Conservation (phyloP, 2,888 invertebrate genomes). For the Tetrapedia diversipes region DNA sequence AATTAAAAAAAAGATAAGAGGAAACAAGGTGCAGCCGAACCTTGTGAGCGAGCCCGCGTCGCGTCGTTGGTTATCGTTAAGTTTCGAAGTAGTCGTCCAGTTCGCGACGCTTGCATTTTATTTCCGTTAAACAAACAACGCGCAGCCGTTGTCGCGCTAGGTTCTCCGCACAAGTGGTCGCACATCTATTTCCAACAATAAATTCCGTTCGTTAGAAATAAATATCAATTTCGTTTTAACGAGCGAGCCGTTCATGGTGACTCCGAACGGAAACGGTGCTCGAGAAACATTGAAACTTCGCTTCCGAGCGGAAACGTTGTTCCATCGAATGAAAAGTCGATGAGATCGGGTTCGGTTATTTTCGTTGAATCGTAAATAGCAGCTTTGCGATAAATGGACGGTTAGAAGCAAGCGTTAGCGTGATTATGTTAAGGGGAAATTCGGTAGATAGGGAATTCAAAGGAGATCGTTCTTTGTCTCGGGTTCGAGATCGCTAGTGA, state of each 20-base stretch:
- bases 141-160: not conserved
- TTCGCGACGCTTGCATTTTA: not conserved
- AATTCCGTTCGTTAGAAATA: constrained; percentile 5
- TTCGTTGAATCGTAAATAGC: not conserved
- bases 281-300: not conserved
- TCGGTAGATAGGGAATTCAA: no score
- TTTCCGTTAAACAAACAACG: not conserved
- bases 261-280: not conserved
- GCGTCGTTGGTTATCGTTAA: not conserved
- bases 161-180: no score
- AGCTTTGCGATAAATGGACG: not conserved
- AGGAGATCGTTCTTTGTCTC: no score
- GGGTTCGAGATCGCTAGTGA: no score
- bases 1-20: no score
- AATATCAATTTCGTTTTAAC: constrained; percentile 30
- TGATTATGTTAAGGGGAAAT: no score
- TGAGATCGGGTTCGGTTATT: not conserved
- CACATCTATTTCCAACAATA: not conserved
- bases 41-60: not conserved
- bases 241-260: constrained; percentile 4
- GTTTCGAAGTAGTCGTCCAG: not conserved
- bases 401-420: not conserved
- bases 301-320: not conserved
- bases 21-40: no score
- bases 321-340: constrained; percentile 1